phyloP scores from a whole-genome alignment of 2,113 vertebrate genomes.

The Lagopus leucura region DNA sequence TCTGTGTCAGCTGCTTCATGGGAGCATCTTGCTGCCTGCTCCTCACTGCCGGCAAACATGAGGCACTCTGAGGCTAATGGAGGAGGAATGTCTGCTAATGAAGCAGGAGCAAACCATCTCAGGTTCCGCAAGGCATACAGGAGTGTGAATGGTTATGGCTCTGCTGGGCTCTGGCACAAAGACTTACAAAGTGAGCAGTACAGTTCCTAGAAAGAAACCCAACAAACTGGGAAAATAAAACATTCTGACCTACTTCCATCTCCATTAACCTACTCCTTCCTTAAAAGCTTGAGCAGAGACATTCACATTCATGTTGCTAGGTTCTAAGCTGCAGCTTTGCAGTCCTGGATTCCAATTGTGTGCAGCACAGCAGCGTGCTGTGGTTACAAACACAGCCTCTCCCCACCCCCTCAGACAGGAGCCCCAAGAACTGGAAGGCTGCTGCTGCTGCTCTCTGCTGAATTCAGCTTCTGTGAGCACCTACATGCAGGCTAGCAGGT shows the following conservation, averaged over 20 bases:
- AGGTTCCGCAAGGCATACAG: not conserved
- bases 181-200: not conserved
- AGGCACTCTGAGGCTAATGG: not conserved
- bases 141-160: not conserved
- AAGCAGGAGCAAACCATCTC: not conserved
- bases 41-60: not conserved
- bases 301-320: constrained; percentile 29
- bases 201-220: constrained; percentile 44
- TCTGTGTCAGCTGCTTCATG: not conserved
- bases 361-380: not conserved
- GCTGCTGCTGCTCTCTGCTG: constrained; percentile 2
- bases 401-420: not conserved
- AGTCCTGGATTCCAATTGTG: not conserved
- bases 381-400: constrained; percentile 5
- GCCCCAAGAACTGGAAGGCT: constrained; percentile 15
- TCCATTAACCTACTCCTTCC: constrained; percentile 26
- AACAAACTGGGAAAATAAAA: constrained; percentile 45
- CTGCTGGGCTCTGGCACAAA: not conserved
- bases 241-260: constrained; percentile 32
- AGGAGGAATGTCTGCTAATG: not conserved
- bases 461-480: constrained; percentile 28
- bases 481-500: not conserved
- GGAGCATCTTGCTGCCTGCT: not conserved
- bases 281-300: constrained; percentile 29
- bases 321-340: constrained; percentile 29